phyloP scores from a whole-genome alignment of 2,888 invertebrate species.

The Cheilosia urbana region DNA sequence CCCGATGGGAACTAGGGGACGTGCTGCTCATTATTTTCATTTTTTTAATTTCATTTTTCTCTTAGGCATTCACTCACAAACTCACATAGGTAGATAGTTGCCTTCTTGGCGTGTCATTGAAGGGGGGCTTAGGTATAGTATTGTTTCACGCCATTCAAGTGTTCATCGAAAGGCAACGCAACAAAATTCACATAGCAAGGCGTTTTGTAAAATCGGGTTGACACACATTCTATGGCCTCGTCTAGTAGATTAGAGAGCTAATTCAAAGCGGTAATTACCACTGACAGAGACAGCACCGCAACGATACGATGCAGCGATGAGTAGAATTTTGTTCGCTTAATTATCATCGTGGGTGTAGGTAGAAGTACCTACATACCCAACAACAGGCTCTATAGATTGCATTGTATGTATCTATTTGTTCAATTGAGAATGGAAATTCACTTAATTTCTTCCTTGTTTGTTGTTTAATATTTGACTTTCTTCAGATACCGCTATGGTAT shows the following conservation, averaged over 20 bases:
- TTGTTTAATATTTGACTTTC: slow-evolving; percentile 49
- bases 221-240: slow-evolving; percentile 62
- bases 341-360: slow-evolving; percentile 29
- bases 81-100: not conserved
- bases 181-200: slow-evolving; percentile 15
- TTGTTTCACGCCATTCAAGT: slow-evolving; percentile 43
- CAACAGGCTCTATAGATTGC: not conserved
- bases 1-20: slow-evolving; percentile 27
- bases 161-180: slow-evolving; percentile 7
- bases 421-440: slow-evolving; percentile 55
- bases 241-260: slow-evolving; percentile 64
- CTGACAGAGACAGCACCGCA: slow-evolving; percentile 33
- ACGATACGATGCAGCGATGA: slow-evolving; percentile 6
- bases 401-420: slow-evolving; percentile 45
- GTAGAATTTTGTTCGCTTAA: slow-evolving; percentile 20
- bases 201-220: slow-evolving; percentile 41
- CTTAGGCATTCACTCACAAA: not conserved
- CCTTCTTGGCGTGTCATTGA: not conserved
- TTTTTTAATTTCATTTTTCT: slow-evolving; percentile 44
- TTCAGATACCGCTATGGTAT: not conserved
- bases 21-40: slow-evolving; percentile 24
- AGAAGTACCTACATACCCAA: not conserved
- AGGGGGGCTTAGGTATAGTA: not conserved
- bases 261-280: slow-evolving; percentile 68
- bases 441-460: slow-evolving; percentile 53